A percentile compares a stretch with the other conserved stretches of the same genome.
Conservation (phyloP, 2,797 vertebrate species). For the Oceanodroma leucorhoa region DNA sequence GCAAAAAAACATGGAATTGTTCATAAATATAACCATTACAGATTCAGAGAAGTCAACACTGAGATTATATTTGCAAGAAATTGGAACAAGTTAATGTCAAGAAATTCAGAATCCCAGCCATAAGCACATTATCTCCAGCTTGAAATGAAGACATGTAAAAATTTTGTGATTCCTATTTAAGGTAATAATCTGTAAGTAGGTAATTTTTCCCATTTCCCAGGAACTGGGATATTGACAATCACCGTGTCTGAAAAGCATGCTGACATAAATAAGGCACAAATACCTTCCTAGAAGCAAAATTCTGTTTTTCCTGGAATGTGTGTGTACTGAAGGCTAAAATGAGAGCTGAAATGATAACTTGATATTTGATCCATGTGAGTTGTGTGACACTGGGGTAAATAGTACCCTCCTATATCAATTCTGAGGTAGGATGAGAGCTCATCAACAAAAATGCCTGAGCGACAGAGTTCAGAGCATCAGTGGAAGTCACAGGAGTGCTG, state of each 20-base stretch:
- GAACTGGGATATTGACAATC: not conserved
- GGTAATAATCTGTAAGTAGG: not conserved
- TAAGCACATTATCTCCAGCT: not conserved
- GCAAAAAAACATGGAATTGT: not conserved
- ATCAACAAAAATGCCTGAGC: not conserved
- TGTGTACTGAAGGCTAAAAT: not conserved
- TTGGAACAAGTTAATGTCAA: not conserved
- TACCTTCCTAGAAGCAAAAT: not conserved
- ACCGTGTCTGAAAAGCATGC: not conserved
- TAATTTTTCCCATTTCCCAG: not conserved
- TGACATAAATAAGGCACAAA: not conserved
- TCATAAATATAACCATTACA: not conserved
- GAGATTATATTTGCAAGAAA: not conserved
- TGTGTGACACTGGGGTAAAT: not conserved
- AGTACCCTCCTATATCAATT: not conserved
- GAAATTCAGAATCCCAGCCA: not conserved
- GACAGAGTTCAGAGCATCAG: not conserved
- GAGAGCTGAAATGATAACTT: not conserved
- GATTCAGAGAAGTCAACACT: not conserved
- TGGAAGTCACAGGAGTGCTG: not conserved
- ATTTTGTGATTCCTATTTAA: not conserved
- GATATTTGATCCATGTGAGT: not conserved
- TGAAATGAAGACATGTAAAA: not conserved
- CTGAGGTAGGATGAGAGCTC: not conserved
- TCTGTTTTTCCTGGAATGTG: not conserved